phyloP scores from a whole-genome alignment of 2,888 invertebrate genomes.

The Cerastis leucographa region DNA sequence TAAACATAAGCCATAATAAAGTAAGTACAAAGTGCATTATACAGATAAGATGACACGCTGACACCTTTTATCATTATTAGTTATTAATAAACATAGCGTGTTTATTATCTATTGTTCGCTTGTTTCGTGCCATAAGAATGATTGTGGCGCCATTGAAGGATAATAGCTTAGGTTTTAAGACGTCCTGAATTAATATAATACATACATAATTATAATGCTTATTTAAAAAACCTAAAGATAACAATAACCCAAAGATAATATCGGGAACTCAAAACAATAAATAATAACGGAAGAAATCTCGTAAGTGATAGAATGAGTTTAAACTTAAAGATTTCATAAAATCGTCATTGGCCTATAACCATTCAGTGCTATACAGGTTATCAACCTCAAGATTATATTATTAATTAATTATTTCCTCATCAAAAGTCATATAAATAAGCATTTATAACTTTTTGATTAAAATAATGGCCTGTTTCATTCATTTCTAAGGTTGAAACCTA shows the following conservation, averaged over 20 bases:
- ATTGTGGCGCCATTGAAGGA: slow-evolving; percentile 11
- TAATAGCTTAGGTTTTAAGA: neutral
- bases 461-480: too few relatives aligned
- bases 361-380: neutral
- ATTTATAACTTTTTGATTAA: neutral
- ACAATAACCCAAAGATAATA: too few relatives aligned
- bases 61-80: slow-evolving; percentile 39
- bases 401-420: neutral
- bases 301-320: too few relatives aligned
- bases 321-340: neutral
- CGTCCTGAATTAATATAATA: neutral
- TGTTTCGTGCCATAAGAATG: neutral
- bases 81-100: slow-evolving; percentile 38
- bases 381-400: neutral
- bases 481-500: neutral
- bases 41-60: slow-evolving; percentile 55
- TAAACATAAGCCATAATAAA: too few relatives aligned
- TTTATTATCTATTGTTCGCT: slow-evolving; percentile 40
- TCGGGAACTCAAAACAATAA: too few relatives aligned
- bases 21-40: slow-evolving; percentile 23
- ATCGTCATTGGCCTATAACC: neutral
- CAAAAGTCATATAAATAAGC: neutral
- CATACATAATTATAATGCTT: neutral
- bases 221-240: neutral
- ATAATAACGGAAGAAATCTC: too few relatives aligned